Percentiles rank a stretch among this genome's conserved stretches.
Evolutionary conservation across 2,113 vertebrate genomes (phyloP).

Genomic region (Sinocyclocheilus anshuiensis): DNA sequence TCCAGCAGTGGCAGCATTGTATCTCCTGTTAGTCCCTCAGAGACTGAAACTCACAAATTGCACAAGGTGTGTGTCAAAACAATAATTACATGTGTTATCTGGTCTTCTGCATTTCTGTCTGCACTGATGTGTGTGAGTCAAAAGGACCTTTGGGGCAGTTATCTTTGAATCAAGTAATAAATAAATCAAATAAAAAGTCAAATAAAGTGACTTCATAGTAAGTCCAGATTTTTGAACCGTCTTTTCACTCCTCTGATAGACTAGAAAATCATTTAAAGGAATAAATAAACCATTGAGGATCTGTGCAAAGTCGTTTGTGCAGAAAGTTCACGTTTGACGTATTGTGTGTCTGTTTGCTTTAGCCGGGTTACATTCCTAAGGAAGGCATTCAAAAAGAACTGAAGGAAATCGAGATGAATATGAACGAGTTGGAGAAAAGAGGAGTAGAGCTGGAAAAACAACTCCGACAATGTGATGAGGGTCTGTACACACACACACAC

Average conservation of each 20-base stretch:
- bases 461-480: constrained; percentile 85
- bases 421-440: constrained; percentile 82
- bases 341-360: constrained; percentile 59
- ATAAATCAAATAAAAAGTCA: no score
- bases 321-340: background rate
- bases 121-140: constrained; percentile 29
- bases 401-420: constrained; percentile 78
- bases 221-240: background rate
- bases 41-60: constrained; percentile 44
- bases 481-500: constrained; percentile 67
- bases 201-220: background rate
- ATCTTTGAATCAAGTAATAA: constrained; percentile 5
- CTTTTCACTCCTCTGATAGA: background rate
- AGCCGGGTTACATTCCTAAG: constrained; percentile 75
- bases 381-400: constrained; percentile 84
- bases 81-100: constrained; percentile 31
- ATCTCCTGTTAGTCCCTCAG: constrained; percentile 48
- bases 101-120: constrained; percentile 27
- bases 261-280: background rate
- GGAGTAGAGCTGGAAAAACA: constrained; percentile 88
- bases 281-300: background rate
- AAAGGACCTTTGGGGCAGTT: constrained; percentile 37
- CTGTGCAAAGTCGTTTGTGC: background rate
- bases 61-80: constrained; percentile 65
- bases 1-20: constrained; percentile 50